These are phyloP conservation scores for Stratiolaelaps scimitus DNA, from an alignment of 1,140 invertebrate genomes.

Conservation along the genomic window DNA sequence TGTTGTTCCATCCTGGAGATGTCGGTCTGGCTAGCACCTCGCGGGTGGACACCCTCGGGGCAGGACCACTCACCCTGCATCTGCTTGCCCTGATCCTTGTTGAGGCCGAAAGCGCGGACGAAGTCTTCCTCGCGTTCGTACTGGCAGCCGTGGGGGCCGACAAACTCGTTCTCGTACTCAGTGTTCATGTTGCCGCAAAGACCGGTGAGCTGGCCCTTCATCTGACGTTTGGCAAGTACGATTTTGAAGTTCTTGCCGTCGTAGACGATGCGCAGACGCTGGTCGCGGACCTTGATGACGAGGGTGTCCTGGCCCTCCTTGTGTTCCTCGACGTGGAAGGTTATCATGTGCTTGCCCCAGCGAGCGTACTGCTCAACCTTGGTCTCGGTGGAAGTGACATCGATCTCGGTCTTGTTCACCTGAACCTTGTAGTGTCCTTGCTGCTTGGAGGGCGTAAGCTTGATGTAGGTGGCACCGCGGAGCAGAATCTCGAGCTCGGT, in stretches of 20 bases:
- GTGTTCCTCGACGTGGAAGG: constrained; percentile 25
- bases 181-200: constrained; percentile 22
- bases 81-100: not conserved
- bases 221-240: not conserved
- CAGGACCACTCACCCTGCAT: constrained; percentile 18
- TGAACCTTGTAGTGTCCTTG: not conserved
- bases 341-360: constrained; percentile 10
- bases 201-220: constrained; percentile 18
- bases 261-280: constrained; percentile 26
- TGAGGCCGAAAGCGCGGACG: constrained; percentile 1
- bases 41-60: constrained; percentile 16
- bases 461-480: constrained; percentile 2
- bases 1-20: not conserved
- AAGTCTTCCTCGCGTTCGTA: constrained; percentile 11
- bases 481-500: constrained; percentile 6
- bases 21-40: not conserved
- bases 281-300: constrained; percentile 12
- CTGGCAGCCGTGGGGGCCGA: constrained; percentile 8
- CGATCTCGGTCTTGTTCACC: constrained; percentile 2
- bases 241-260: constrained; percentile 26
- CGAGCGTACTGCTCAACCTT: not conserved
- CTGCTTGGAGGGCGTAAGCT: constrained; percentile 11
- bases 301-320: constrained; percentile 23
- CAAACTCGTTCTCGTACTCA: not conserved
- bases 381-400: constrained; percentile 10